Conservation (phyloP, 2,888 invertebrate species). For the Caenorhabditis zanzibari region DNA sequence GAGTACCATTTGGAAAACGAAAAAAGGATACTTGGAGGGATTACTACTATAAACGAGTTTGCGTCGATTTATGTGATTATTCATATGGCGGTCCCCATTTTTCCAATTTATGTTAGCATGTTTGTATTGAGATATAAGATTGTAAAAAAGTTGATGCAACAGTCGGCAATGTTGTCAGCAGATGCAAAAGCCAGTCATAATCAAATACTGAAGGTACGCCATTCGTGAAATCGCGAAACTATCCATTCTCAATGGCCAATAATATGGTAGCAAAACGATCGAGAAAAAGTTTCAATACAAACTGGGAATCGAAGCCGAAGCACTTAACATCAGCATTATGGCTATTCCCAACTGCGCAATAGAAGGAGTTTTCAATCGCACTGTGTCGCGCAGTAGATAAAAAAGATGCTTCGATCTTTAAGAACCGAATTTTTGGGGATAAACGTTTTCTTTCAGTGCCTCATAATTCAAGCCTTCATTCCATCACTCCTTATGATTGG, state of each 20-base stretch:
- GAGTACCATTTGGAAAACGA: slow-evolving; percentile 23
- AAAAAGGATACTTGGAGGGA: slow-evolving; percentile 5
- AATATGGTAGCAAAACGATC: no score
- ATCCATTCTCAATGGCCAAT: no score
- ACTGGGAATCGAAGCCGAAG: no score
- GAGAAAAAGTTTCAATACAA: no score
- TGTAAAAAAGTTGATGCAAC: slow-evolving; percentile 36
- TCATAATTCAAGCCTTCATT: slow-evolving; percentile 45
- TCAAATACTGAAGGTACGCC: slow-evolving; percentile 41
- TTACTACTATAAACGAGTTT: slow-evolving; percentile 23
- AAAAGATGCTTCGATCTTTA: no score
- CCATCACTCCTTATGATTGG: slow-evolving; percentile 40
- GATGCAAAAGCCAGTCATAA: slow-evolving; percentile 38
- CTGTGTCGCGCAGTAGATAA: no score
- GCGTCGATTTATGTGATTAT: slow-evolving; percentile 21
- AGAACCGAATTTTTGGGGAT: no score
- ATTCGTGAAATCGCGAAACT: neutral
- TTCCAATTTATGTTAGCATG: slow-evolving; percentile 50
- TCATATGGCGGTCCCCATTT: slow-evolving; percentile 42
- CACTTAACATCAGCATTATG: no score
- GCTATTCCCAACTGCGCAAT: no score
- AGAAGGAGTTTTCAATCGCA: no score
- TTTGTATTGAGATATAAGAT: slow-evolving; percentile 46
- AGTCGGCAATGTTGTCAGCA: slow-evolving; percentile 26
- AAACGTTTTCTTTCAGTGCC: slow-evolving; percentile 38